A percentile compares a stretch with the other conserved stretches of the same genome.
Conservation (phyloP, 2,113 vertebrate species). For the Papio anubis region DNA sequence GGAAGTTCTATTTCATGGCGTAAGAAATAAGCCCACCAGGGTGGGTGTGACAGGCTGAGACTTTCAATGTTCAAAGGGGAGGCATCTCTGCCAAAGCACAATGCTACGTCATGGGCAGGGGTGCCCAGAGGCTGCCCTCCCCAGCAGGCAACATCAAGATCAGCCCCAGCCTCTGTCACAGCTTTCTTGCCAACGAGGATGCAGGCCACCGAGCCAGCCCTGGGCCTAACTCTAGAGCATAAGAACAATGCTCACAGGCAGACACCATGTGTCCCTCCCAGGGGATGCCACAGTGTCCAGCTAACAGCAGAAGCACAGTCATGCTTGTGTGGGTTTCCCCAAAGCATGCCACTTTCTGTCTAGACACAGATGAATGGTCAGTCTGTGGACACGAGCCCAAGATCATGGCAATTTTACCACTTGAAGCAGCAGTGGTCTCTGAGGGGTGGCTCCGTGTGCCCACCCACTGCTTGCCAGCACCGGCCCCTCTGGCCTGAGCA, state of each 20-base stretch:
- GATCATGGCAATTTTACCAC: not conserved
- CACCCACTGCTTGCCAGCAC: rapidly evolving
- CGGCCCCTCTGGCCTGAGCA: rapidly evolving
- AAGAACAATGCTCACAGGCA: not conserved
- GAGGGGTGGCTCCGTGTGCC: rapidly evolving
- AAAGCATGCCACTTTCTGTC: not conserved
- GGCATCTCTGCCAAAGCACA: not conserved
- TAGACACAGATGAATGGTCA: rapidly evolving
- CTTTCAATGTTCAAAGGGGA: not conserved
- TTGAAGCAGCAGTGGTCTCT: rapidly evolving
- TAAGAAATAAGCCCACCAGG: not conserved
- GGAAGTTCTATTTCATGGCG: not conserved
- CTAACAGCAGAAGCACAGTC: not conserved
- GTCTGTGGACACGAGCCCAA: not conserved
- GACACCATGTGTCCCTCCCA: not conserved
- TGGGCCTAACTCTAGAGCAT: not conserved
- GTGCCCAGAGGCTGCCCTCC: not conserved
- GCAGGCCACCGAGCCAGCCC: not conserved
- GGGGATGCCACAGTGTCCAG: not conserved
- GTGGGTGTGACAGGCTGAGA: not conserved
- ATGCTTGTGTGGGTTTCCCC: not conserved
- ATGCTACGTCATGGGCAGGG: not conserved
- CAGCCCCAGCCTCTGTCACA: too few species aligned
- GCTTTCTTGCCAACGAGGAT: not conserved
- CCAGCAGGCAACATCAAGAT: not conserved